Conservation (phyloP, 2,113 vertebrate genomes). For the Orcinus orca region DNA sequence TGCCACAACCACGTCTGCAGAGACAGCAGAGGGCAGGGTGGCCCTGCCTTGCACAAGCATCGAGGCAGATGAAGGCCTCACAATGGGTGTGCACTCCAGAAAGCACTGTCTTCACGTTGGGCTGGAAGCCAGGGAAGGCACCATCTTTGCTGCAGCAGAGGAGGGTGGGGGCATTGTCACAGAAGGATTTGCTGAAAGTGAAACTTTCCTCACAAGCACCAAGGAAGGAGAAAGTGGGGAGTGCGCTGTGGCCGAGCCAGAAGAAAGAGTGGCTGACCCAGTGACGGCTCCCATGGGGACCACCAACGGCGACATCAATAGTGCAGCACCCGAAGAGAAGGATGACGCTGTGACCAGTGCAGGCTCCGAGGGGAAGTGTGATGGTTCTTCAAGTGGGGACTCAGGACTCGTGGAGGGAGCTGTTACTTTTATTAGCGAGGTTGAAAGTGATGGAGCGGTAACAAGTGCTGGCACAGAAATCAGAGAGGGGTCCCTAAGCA, state of each 20-base stretch:
- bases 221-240: constrained; percentile 80
- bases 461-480: constrained; percentile 86
- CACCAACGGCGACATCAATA: constrained; percentile 57
- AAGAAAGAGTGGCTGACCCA: constrained; percentile 60
- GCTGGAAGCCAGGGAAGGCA: constrained; percentile 73
- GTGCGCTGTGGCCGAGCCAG: constrained; percentile 68
- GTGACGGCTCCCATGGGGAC: constrained; percentile 26
- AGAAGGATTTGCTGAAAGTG: constrained; percentile 82
- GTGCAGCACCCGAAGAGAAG: constrained; percentile 84
- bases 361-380: constrained; percentile 82
- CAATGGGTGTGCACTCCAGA: neutral
- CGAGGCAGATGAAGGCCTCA: constrained; percentile 85
- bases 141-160: constrained; percentile 81
- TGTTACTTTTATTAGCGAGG: constrained; percentile 74
- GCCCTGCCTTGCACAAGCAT: constrained; percentile 80
- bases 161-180: constrained; percentile 79
- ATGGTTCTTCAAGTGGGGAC: constrained; percentile 53
- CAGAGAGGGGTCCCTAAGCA: constrained; percentile 69
- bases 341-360: constrained; percentile 88
- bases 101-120: neutral
- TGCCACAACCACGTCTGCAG: constrained; percentile 80
- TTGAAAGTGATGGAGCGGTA: constrained; percentile 85
- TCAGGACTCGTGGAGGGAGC: constrained; percentile 62
- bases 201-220: constrained; percentile 82
- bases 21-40: constrained; percentile 56